These are phyloP conservation scores for Halocaridina rubra DNA, from an alignment of 2,888 invertebrate genomes.

Conservation along the genomic window DNA sequence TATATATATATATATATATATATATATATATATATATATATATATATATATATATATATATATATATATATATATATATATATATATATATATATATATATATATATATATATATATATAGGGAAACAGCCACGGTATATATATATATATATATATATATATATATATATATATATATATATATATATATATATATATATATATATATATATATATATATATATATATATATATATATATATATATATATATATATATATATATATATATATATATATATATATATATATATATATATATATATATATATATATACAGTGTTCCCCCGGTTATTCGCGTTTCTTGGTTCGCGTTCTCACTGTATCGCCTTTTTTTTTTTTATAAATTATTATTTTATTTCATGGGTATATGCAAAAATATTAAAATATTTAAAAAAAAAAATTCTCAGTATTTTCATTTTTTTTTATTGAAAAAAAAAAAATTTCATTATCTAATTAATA, in stretches of 20 bases:
- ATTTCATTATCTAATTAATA: too few species aligned
- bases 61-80: neutral
- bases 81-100: neutral
- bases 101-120: neutral
- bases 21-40: neutral
- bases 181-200: slow-evolving; percentile 39
- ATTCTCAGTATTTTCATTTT: too few species aligned
- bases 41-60: neutral
- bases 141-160: slow-evolving; percentile 34
- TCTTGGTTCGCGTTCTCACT: too few species aligned
- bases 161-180: slow-evolving; percentile 38
- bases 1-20: neutral
- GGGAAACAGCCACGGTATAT: neutral
- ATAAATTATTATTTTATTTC: too few species aligned
- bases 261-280: neutral
- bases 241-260: neutral
- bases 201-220: neutral
- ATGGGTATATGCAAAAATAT: too few species aligned
- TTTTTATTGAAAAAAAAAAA: too few species aligned
- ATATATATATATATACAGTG: neutral
- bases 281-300: neutral
- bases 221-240: neutral
- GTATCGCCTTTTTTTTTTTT: too few species aligned
- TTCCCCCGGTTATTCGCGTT: too few species aligned
- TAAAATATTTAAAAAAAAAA: too few species aligned